phyloP scores from a whole-genome alignment of 2,888 invertebrate genomes.

The Spilosoma lubricipeda region DNA sequence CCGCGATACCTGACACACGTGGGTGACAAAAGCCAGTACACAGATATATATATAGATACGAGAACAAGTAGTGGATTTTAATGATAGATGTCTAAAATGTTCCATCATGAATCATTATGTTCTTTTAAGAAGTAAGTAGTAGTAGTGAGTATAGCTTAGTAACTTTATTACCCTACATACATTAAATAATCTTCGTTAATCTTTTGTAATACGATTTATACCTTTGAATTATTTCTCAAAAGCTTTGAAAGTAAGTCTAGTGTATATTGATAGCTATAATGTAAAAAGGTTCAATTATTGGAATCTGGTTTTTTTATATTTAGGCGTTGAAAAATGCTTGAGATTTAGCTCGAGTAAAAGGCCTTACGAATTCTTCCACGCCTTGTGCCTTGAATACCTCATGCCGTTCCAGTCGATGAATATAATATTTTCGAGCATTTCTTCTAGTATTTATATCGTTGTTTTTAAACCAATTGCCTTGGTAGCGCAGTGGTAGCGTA shows the following conservation, averaged over 20 bases:
- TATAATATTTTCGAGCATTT: background rate
- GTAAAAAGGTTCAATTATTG: constrained; percentile 24
- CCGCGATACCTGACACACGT: too few species aligned
- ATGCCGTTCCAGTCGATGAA: background rate
- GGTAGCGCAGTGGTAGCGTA: too few species aligned
- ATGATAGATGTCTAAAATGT: background rate
- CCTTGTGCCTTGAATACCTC: background rate
- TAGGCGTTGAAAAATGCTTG: background rate
- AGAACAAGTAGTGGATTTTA: too few species aligned
- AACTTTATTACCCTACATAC: background rate
- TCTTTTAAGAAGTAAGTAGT: too few species aligned
- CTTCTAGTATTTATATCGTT: background rate
- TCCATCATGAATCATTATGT: background rate
- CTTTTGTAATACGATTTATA: background rate
- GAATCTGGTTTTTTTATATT: constrained; percentile 16
- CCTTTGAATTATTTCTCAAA: background rate
- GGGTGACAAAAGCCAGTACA: too few species aligned
- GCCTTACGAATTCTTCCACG: constrained; percentile 7
- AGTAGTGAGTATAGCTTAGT: too few species aligned
- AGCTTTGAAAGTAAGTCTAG: constrained; percentile 12
- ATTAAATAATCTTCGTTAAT: background rate
- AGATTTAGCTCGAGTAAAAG: constrained; percentile 18
- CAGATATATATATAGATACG: too few species aligned
- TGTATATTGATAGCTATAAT: constrained; percentile 21
- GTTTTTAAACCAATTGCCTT: background rate